A percentile compares a stretch with the other conserved stretches of the same genome.
These are phyloP conservation scores for Mionectes macconnelli DNA, from an alignment of 2,113 vertebrate genomes.

Conservation along the genomic window DNA sequence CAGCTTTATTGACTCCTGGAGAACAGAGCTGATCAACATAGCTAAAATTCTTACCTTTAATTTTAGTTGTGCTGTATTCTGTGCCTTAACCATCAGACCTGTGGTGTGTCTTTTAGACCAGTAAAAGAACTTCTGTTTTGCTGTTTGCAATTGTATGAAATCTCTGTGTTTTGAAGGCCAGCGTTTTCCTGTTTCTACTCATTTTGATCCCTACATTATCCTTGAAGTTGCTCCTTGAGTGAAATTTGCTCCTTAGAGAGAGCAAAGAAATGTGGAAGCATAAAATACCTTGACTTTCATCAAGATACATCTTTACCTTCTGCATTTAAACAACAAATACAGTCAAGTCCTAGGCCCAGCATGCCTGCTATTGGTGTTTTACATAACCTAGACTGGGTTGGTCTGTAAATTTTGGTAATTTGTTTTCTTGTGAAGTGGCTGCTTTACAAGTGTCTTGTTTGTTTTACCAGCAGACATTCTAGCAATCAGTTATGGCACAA, in stretches of 20 bases:
- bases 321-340: neutral
- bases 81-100: neutral
- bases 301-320: neutral
- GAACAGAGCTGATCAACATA: neutral
- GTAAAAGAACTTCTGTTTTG: neutral
- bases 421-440: neutral
- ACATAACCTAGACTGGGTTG: neutral
- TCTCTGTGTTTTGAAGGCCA: neutral
- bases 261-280: neutral
- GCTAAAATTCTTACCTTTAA: neutral
- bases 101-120: neutral
- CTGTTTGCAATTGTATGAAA: neutral
- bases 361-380: neutral
- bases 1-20: neutral
- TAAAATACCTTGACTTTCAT: neutral
- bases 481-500: neutral
- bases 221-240: neutral
- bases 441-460: neutral
- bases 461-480: neutral
- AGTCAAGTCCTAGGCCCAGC: neutral
- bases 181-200: neutral
- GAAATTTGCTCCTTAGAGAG: neutral
- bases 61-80: neutral
- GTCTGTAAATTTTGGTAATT: neutral
- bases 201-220: neutral